Base-by-base conservation (phyloP, 2,888 invertebrate genomes). In the Tuta absoluta region DNA sequence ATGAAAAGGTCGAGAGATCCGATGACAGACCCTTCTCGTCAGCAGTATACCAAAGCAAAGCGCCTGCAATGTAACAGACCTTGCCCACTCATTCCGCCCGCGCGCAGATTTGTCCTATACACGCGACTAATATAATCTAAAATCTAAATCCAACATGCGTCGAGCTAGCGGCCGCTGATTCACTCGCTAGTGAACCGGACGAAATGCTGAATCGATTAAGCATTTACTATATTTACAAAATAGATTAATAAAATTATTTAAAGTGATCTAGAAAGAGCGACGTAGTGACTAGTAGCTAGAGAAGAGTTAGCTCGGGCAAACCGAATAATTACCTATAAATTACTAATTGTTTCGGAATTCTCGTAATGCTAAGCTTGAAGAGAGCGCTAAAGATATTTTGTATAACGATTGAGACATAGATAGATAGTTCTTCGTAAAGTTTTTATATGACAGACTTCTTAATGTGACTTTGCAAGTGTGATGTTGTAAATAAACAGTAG, bases 1-100 rank as follows among this genome's bases (percentile, higher is more conserved):
- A 92, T 91, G 91, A 91, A 91, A 91, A 91, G 91, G 91, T 91
- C 81, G 89, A 89, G 87, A 85, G 84, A 87, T 81, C 84, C 77
- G 90, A 91, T 78, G 90, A 90, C 79, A 88, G 87, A 85, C 75
- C 82, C 78, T 81, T 81, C 81, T 83, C 86, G 83, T 84, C 83
- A 76, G 82, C 84, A 77, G 89, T 87, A 78, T 86, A 81, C 76
- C 84, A 87, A 85, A 84, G 78, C 82, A 86, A 85, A 85, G 77
- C 75, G 78, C 81, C 82, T 75, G 78, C 82, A 74, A 80, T 78
- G 81, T 88, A 87, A 84, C 83, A 73, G 72, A 73, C 75, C 75
- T 75, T 74, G 76, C 78, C 75, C 80, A 74, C 76, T 80, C 81
- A 79, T 76, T 78, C 72, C 72, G 71, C 71, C 57, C 68, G 63